Conservation (phyloP, 2,113 vertebrate genomes). For the Rhinoptilus africanus region DNA sequence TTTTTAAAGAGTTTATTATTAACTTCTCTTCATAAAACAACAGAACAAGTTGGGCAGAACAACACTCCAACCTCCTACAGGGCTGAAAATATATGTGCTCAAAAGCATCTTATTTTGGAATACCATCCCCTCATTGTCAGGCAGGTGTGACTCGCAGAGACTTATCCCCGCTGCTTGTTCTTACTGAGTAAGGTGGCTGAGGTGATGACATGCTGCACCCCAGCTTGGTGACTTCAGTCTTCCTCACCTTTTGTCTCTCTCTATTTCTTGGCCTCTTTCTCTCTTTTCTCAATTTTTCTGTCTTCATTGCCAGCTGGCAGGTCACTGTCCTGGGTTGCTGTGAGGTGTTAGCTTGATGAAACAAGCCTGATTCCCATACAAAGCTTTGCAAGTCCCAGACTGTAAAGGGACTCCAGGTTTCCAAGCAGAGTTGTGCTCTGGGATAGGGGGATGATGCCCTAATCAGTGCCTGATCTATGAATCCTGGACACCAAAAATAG, state of each 20-base stretch:
- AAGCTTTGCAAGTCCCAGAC: not conserved
- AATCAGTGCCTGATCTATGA: not conserved
- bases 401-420: not conserved
- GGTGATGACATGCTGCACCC: not conserved
- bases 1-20: not conserved
- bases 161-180: not conserved
- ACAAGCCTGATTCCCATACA: not conserved
- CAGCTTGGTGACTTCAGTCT: not conserved
- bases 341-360: not conserved
- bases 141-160: not conserved
- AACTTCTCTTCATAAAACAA: not conserved
- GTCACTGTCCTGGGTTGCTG: not conserved
- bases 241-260: not conserved
- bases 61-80: not conserved
- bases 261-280: not conserved
- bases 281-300: not conserved
- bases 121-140: not conserved
- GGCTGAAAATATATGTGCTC: not conserved
- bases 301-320: not conserved
- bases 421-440: not conserved
- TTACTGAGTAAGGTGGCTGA: not conserved
- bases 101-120: constrained; percentile 4
- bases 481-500: not conserved
- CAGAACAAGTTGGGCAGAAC: not conserved
- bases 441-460: not conserved